A percentile compares a stretch with the other conserved stretches of the same genome.
Evolutionary conservation across 2,888 invertebrate genomes (phyloP).

Genomic region (Itoplectis maculator): DNA sequence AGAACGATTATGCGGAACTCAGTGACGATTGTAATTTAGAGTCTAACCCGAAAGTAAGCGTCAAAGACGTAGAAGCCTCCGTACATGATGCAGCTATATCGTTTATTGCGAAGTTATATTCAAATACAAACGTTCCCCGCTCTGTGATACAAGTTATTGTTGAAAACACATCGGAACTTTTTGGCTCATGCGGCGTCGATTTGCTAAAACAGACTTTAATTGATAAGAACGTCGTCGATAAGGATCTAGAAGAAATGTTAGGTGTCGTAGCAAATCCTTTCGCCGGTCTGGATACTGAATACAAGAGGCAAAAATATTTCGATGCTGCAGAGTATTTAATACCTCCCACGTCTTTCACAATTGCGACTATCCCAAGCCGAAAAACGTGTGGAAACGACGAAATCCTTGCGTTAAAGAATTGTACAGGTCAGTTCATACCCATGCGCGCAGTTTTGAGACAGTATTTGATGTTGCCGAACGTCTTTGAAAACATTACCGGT

Average conservation of each 20-base stretch:
- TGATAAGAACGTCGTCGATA: conserved; percentile 20
- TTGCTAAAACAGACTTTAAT: conserved; percentile 19
- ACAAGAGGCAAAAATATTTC: conserved; percentile 32
- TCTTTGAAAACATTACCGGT: conserved; percentile 32
- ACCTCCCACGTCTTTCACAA: conserved; percentile 28
- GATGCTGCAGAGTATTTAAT: conserved; percentile 21
- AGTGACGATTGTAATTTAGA: neutral
- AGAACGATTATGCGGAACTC: neutral
- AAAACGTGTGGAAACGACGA: conserved; percentile 20
- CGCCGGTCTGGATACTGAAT: conserved; percentile 39
- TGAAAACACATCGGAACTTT: conserved; percentile 40
- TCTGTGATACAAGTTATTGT: conserved; percentile 46
- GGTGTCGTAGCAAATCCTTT: conserved; percentile 30
- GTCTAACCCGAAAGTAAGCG: conserved; percentile 23
- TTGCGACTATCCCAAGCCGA: conserved; percentile 23
- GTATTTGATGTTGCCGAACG: conserved; percentile 49
- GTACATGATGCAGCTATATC: conserved; percentile 12
- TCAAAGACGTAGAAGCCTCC: conserved; percentile 19
- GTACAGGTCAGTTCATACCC: conserved; percentile 51
- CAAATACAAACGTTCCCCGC: conserved; percentile 21
- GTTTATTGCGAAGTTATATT: conserved; percentile 48
- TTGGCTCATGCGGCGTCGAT: conserved; percentile 27
- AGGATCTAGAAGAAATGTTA: conserved; percentile 22
- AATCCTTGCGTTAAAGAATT: conserved; percentile 30
- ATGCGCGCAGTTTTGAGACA: conserved; percentile 46